phyloP scores from a whole-genome alignment of 1,140 invertebrate species.

The Chrysomallon squamiferum region DNA sequence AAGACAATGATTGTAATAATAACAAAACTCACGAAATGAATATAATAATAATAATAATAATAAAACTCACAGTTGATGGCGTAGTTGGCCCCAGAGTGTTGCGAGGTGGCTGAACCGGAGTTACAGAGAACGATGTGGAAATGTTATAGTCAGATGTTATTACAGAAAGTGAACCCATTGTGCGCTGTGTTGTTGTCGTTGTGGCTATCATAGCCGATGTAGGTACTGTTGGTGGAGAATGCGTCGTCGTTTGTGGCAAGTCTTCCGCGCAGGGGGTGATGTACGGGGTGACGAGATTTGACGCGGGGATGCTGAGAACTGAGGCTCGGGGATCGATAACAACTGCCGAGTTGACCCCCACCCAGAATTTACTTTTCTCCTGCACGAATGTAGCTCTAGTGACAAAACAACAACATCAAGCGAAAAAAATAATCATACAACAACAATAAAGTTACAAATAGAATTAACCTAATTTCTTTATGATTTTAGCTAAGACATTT shows the following conservation, averaged over 20 bases:
- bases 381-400: slow-evolving; percentile 33
- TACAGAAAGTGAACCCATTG: slow-evolving; percentile 14
- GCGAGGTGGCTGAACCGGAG: too few relatives aligned
- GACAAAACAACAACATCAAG: background rate
- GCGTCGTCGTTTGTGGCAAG: slow-evolving; percentile 5
- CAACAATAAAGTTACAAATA: too few relatives aligned
- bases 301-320: slow-evolving; percentile 14
- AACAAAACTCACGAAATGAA: too few relatives aligned
- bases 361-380: slow-evolving; percentile 27
- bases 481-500: too few relatives aligned
- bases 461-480: too few relatives aligned
- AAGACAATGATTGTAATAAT: too few relatives aligned
- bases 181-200: slow-evolving; percentile 6
- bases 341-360: slow-evolving; percentile 31
- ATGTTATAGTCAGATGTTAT: background rate
- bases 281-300: slow-evolving; percentile 18
- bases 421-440: too few relatives aligned
- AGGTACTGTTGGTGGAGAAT: background rate
- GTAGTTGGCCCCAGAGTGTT: too few relatives aligned
- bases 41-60: too few relatives aligned
- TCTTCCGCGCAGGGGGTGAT: slow-evolving; percentile 21
- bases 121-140: background rate
- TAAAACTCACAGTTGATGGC: too few relatives aligned
- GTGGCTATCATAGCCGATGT: slow-evolving; percentile 17
- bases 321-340: slow-evolving; percentile 24